Conservation (phyloP, 2,888 invertebrate genomes). For the Spicauda simplicius region DNA sequence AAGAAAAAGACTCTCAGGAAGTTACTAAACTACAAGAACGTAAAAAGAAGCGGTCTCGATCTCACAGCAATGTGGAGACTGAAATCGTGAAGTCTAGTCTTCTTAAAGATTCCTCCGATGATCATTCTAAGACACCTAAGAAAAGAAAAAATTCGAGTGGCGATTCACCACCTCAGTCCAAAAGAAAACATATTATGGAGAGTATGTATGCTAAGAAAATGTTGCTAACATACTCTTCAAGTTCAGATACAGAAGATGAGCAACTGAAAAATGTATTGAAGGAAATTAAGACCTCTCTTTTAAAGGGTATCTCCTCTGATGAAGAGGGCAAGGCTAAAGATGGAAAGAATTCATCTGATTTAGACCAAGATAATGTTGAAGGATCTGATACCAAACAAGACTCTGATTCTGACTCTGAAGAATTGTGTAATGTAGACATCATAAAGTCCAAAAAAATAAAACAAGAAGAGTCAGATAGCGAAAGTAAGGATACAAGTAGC, state of each 20-base stretch:
- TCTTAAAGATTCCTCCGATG: slow-evolving; percentile 50
- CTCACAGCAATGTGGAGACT: slow-evolving; percentile 3
- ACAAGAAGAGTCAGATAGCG: slow-evolving; percentile 28
- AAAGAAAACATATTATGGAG: slow-evolving; percentile 62
- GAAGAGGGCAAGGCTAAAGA: slow-evolving; percentile 43
- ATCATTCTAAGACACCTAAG: slow-evolving; percentile 44
- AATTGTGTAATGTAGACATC: slow-evolving; percentile 21
- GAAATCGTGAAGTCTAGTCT: slow-evolving; percentile 47
- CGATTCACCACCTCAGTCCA: slow-evolving; percentile 50
- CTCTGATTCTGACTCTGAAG: slow-evolving; percentile 16
- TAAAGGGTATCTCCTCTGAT: slow-evolving; percentile 55
- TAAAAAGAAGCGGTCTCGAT: background rate
- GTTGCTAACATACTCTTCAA: slow-evolving; percentile 64
- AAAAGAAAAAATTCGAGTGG: slow-evolving; percentile 43
- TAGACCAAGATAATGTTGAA: slow-evolving; percentile 47
- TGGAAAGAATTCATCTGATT: slow-evolving; percentile 48
- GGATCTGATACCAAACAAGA: slow-evolving; percentile 26
- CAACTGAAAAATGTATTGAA: slow-evolving; percentile 53
- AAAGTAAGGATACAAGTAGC: slow-evolving; percentile 37
- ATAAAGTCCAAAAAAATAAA: slow-evolving; percentile 7
- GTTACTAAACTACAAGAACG: background rate
- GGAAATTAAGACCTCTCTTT: slow-evolving; percentile 57
- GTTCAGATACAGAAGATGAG: slow-evolving; percentile 73
- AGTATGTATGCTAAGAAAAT: slow-evolving; percentile 69
- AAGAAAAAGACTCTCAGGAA: slow-evolving; percentile 3